Conservation (phyloP, 2,888 invertebrate genomes). For the Clitarchus hookeri region DNA sequence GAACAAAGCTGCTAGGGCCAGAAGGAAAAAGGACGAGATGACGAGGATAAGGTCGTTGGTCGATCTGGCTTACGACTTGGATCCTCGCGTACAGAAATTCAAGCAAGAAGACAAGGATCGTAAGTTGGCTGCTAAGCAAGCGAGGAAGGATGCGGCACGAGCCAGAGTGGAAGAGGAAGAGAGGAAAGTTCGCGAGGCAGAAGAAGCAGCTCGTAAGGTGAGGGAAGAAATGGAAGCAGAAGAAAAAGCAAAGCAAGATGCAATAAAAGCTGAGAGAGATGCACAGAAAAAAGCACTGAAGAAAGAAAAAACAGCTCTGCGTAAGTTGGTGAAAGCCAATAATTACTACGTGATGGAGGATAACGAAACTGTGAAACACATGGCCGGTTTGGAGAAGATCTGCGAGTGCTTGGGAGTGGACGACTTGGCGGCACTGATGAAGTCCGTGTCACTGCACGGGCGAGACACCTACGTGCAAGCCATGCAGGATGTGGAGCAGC, state of each 20-base stretch:
- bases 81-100: constrained; percentile 90
- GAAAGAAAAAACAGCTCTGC: constrained; percentile 80
- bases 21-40: constrained; percentile 97
- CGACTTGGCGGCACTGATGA: constrained; percentile 56
- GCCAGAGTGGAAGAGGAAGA: constrained; percentile 85
- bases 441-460: constrained; percentile 58
- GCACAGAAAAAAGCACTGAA: constrained; percentile 82
- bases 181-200: constrained; percentile 68
- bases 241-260: constrained; percentile 80
- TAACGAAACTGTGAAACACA: constrained; percentile 75
- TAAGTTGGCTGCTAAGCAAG: constrained; percentile 86
- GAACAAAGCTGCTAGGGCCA: constrained; percentile 89
- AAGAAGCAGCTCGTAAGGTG: constrained; percentile 61
- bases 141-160: constrained; percentile 78
- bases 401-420: constrained; percentile 76
- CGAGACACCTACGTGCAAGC: constrained; percentile 69
- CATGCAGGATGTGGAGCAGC: constrained; percentile 72
- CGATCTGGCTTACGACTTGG: constrained; percentile 91
- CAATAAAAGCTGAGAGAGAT: constrained; percentile 83
- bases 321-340: constrained; percentile 78
- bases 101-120: constrained; percentile 92
- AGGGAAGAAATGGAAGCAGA: constrained; percentile 80
- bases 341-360: constrained; percentile 77
- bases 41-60: constrained; percentile 86
- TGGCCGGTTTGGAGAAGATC: constrained; percentile 91